Conservation (phyloP, 2,888 invertebrate genomes). For the Branchipolynoe longqiensis region DNA sequence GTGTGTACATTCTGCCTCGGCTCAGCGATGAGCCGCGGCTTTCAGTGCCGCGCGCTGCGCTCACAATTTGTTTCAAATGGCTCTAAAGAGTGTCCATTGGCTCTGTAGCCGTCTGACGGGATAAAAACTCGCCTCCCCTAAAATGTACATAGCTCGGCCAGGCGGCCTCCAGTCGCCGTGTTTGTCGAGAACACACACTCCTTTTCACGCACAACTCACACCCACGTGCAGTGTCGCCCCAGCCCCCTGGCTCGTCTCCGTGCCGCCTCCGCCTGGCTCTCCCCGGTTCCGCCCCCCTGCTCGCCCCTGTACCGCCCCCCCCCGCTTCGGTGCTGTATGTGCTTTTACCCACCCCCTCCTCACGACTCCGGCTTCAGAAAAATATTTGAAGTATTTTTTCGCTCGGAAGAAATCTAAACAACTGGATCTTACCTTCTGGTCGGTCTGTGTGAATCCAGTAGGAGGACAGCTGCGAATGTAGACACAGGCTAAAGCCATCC, state of each 20-base stretch:
- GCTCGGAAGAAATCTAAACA: neutral
- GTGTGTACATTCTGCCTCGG: slow-evolving; percentile 19
- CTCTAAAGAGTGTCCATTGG: slow-evolving; percentile 54
- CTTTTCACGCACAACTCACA: slow-evolving; percentile 9
- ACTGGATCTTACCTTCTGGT: too few relatives aligned
- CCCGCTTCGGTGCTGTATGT: slow-evolving; percentile 11
- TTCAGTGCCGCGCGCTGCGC: neutral
- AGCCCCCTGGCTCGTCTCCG: too few relatives aligned
- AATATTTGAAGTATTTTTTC: slow-evolving; percentile 50
- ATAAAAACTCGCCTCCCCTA: slow-evolving; percentile 1
- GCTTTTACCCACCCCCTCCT: slow-evolving; percentile 35
- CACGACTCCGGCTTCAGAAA: neutral
- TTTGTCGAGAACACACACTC: slow-evolving; percentile 26
- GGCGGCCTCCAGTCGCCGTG: neutral
- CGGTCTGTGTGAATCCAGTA: too few relatives aligned
- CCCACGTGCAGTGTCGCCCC: too few relatives aligned
- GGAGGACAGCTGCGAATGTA: too few relatives aligned
- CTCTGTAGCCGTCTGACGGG: slow-evolving; percentile 10
- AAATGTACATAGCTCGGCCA: neutral
- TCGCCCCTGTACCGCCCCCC: neutral
- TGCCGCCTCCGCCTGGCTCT: neutral
- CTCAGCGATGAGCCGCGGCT: neutral
- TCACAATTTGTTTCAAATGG: slow-evolving; percentile 57
- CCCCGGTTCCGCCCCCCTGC: neutral
- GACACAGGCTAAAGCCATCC: too few relatives aligned